These are phyloP conservation scores for Ganaspis sp. DNA, from an alignment of 1,140 invertebrate genomes.

Conservation along the genomic window DNA sequence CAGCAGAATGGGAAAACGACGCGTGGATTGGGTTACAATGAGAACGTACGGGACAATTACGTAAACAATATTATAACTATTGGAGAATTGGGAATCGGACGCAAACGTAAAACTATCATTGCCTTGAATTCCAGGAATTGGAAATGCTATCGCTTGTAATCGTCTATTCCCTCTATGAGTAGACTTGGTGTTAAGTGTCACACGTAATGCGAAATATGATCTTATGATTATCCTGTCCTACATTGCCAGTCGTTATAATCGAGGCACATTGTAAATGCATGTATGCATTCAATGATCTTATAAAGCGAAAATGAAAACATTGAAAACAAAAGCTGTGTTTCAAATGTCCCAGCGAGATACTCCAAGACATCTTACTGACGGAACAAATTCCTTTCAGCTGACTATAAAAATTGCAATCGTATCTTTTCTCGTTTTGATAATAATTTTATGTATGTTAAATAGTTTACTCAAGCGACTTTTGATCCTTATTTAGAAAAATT, in stretches of 20 bases:
- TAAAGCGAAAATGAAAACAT: slow-evolving; percentile 30
- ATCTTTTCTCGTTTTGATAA: background rate
- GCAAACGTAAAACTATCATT: slow-evolving; percentile 30
- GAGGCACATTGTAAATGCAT: slow-evolving; percentile 31
- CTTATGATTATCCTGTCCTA: slow-evolving; percentile 73
- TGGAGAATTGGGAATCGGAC: background rate
- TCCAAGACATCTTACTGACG: slow-evolving; percentile 2
- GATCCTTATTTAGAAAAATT: too few species aligned
- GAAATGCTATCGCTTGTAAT: slow-evolving; percentile 71
- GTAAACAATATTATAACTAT: background rate
- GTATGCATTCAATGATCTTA: slow-evolving; percentile 27
- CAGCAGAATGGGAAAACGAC: background rate
- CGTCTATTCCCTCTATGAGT: slow-evolving; percentile 68
- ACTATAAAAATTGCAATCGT: background rate
- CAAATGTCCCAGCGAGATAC: background rate
- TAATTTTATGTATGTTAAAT: background rate
- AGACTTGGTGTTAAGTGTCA: slow-evolving; percentile 71
- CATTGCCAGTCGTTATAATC: slow-evolving; percentile 70
- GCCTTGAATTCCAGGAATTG: slow-evolving; percentile 65
- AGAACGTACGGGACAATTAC: background rate
- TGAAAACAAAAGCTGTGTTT: slow-evolving; percentile 13
- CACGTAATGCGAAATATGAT: slow-evolving; percentile 74
- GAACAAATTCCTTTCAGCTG: slow-evolving; percentile 3
- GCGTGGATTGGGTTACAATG: background rate
- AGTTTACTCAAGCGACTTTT: too few species aligned